Evolutionary conservation across 2,888 invertebrate species (phyloP).

Genomic region (Clistopyga incitator): DNA sequence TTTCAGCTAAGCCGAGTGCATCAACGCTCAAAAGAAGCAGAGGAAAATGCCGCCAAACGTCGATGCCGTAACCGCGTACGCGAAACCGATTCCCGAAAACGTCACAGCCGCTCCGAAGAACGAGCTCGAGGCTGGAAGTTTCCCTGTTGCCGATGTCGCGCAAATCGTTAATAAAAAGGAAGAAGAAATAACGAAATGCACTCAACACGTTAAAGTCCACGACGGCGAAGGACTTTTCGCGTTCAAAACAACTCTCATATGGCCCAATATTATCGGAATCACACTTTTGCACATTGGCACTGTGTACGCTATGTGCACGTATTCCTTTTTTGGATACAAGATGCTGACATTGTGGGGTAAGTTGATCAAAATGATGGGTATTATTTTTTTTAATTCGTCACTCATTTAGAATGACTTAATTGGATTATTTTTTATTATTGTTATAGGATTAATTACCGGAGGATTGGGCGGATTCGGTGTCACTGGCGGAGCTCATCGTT

Average conservation of each 20-base stretch:
- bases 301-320: conserved; percentile 81
- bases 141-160: not conserved
- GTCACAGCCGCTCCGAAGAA: conserved; percentile 14
- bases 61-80: conserved; percentile 37
- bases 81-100: conserved; percentile 43
- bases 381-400: not conserved
- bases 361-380: conserved; percentile 72
- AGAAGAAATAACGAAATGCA: not conserved
- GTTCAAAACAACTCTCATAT: conserved; percentile 87
- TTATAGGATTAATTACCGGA: conserved; percentile 45
- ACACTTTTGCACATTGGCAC: conserved; percentile 84
- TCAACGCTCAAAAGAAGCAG: not conserved
- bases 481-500: conserved; percentile 67
- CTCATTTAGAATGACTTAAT: not conserved
- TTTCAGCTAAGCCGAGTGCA: not conserved
- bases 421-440: conserved; percentile 2
- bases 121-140: not conserved
- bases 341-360: conserved; percentile 86
- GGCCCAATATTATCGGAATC: conserved; percentile 87
- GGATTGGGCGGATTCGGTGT: conserved; percentile 58
- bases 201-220: not conserved
- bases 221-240: conserved; percentile 71
- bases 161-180: not conserved
- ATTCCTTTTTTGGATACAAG: conserved; percentile 79
- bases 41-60: conserved; percentile 65